Evolutionary conservation across 1,140 invertebrate species (phyloP).

Genomic region (Apis cerana): DNA sequence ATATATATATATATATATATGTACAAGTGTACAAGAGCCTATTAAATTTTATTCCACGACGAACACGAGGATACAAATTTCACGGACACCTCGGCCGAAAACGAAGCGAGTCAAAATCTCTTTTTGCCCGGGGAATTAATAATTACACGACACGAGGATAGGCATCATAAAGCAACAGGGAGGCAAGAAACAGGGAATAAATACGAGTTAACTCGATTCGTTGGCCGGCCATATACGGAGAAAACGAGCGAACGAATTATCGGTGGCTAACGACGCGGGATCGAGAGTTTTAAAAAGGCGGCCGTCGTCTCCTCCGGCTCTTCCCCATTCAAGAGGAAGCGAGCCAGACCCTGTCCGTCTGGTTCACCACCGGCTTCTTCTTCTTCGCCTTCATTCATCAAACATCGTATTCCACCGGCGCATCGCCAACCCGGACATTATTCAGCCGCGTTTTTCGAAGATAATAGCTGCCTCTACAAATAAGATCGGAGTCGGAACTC

Average conservation of each 20-base stretch:
- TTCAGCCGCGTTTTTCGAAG: slow-evolving; percentile 41
- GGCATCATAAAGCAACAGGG: neutral
- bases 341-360: slow-evolving; percentile 47
- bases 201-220: slow-evolving; percentile 57
- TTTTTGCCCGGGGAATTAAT: neutral
- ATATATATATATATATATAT: no score
- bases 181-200: slow-evolving; percentile 27
- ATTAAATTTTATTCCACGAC: neutral
- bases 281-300: slow-evolving; percentile 56
- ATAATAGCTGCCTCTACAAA: slow-evolving; percentile 51
- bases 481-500: slow-evolving; percentile 28
- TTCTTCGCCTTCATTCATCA: slow-evolving; percentile 74
- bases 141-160: slow-evolving; percentile 27
- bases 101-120: neutral
- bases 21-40: no score
- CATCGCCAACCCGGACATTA: slow-evolving; percentile 47
- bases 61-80: neutral
- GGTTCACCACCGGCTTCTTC: slow-evolving; percentile 54
- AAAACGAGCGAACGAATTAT: slow-evolving; percentile 65
- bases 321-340: slow-evolving; percentile 66
- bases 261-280: slow-evolving; percentile 47
- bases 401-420: slow-evolving; percentile 61
- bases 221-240: slow-evolving; percentile 59
- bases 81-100: neutral
- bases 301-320: slow-evolving; percentile 43